Conservation (phyloP, 2,113 vertebrate species). For the Calypte anna region DNA sequence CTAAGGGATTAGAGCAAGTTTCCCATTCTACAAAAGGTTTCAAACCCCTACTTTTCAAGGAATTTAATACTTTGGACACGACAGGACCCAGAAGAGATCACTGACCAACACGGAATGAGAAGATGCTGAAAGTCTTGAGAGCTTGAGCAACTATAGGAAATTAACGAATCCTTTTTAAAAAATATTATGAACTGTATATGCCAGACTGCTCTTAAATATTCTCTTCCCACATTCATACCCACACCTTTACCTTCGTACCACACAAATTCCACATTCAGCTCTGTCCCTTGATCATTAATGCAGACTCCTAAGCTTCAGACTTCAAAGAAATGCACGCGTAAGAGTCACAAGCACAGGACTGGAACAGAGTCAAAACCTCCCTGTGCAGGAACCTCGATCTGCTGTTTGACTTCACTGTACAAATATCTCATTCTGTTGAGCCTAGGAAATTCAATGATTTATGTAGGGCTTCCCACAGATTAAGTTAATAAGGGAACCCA, state of each 20-base stretch:
- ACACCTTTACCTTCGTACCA: slow-evolving; percentile 39
- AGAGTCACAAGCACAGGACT: slow-evolving; percentile 50
- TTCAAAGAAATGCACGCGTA: slow-evolving; percentile 45
- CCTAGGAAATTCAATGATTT: slow-evolving; percentile 20
- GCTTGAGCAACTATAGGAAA: not conserved
- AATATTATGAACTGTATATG: slow-evolving; percentile 20
- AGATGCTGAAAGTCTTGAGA: slow-evolving; percentile 1
- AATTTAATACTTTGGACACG: not conserved
- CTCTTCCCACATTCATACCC: slow-evolving; percentile 28
- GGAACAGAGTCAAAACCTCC: slow-evolving; percentile 1
- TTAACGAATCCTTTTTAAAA: not conserved
- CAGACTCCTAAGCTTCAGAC: slow-evolving; percentile 60
- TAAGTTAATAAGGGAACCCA: slow-evolving; percentile 29
- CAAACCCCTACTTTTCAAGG: not conserved
- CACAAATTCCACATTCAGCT: not conserved
- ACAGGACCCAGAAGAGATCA: not conserved
- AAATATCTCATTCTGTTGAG: not conserved
- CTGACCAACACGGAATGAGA: not conserved
- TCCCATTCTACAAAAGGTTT: not conserved
- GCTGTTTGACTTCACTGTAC: not conserved
- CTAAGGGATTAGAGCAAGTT: not conserved
- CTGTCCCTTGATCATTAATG: slow-evolving; percentile 66
- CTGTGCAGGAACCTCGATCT: slow-evolving; percentile 4
- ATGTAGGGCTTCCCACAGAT: slow-evolving; percentile 10
- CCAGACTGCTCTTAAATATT: slow-evolving; percentile 23